Percentiles rank a stretch among this genome's conserved stretches.
Conservation (phyloP, 2,888 invertebrate genomes). For the Eugnorisma glareosa region DNA sequence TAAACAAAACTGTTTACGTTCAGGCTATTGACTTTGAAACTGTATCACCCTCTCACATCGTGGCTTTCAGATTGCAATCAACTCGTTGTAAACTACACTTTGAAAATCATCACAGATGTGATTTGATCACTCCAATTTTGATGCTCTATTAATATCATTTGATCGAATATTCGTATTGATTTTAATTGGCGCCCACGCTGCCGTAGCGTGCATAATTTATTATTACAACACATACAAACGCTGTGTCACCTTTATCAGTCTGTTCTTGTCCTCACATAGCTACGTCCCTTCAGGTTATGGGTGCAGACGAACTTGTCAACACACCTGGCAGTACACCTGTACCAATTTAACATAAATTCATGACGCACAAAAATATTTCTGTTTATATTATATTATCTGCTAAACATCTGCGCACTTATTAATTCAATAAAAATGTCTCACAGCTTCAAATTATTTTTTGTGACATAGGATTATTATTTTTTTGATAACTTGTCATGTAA, state of each 20-base stretch:
- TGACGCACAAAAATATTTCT: slow-evolving; percentile 27
- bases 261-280: background rate
- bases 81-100: slow-evolving; percentile 13
- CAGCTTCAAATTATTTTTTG: background rate
- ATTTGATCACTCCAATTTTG: slow-evolving; percentile 27
- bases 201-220: slow-evolving; percentile 33
- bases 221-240: slow-evolving; percentile 2
- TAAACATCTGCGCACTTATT: slow-evolving; percentile 15
- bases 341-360: slow-evolving; percentile 27
- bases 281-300: background rate
- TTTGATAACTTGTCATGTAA: slow-evolving; percentile 9
- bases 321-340: slow-evolving; percentile 49
- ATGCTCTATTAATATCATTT: slow-evolving; percentile 40
- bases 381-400: slow-evolving; percentile 8
- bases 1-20: slow-evolving; percentile 54
- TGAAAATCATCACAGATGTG: slow-evolving; percentile 24
- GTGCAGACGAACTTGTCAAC: slow-evolving; percentile 16
- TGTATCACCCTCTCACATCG: slow-evolving; percentile 41
- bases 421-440: slow-evolving; percentile 12
- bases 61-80: slow-evolving; percentile 26
- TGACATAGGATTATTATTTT: background rate
- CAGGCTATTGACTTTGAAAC: slow-evolving; percentile 51
- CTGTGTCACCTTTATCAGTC: slow-evolving; percentile 18
- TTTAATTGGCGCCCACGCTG: slow-evolving; percentile 39
- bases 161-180: slow-evolving; percentile 37